A percentile compares a stretch with the other conserved stretches of the same genome.
Evolutionary conservation across 2,113 vertebrate species (phyloP).

Genomic region (Podilymbus podiceps): DNA sequence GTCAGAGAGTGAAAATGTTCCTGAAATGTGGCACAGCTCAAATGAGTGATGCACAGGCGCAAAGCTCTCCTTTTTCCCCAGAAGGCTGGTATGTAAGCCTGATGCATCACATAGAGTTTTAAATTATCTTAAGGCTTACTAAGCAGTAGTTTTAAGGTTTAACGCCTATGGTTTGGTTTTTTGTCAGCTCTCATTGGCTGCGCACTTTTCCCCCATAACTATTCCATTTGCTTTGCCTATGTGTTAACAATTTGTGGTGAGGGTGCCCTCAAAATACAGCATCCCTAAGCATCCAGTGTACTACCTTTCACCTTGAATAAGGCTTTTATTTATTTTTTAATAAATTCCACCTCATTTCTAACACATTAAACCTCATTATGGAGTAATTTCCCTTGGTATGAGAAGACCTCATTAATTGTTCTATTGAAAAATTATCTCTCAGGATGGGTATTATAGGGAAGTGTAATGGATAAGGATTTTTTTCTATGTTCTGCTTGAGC

Average conservation of each 20-base stretch:
- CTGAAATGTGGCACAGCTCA: neutral
- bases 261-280: neutral
- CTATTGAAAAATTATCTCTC: slow-evolving; percentile 33
- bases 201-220: neutral
- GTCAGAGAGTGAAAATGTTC: neutral
- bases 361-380: neutral
- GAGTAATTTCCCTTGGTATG: neutral
- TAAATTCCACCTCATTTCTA: neutral
- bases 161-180: neutral
- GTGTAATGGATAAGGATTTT: neutral
- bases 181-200: neutral
- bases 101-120: neutral
- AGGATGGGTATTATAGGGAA: neutral
- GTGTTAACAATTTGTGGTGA: neutral
- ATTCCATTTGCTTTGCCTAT: neutral
- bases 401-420: slow-evolving; percentile 31
- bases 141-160: neutral
- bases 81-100: neutral
- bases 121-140: neutral
- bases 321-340: neutral
- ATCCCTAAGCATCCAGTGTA: neutral
- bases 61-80: neutral
- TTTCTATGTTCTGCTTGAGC: neutral
- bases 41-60: neutral
- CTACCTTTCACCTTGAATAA: neutral